Evolutionary conservation across 2,888 invertebrate genomes (phyloP).

Genomic region (Aporophyla nigra): DNA sequence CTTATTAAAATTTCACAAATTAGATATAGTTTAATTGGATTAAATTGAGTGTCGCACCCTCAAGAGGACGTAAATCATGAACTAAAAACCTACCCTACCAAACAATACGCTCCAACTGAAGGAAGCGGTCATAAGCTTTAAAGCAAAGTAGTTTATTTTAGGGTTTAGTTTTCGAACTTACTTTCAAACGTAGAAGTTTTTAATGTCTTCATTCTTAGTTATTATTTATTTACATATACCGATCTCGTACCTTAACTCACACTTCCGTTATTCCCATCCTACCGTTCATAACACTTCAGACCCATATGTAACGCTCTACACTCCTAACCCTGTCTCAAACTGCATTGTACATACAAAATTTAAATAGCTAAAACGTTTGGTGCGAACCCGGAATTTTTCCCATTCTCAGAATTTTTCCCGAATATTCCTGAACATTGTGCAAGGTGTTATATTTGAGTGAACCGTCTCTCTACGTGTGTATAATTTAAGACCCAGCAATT

Average conservation of each 20-base stretch:
- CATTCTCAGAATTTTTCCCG: conserved; percentile 29
- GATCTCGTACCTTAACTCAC: background rate
- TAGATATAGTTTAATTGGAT: too few relatives aligned
- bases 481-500: conserved; percentile 69
- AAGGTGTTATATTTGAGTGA: conserved; percentile 65
- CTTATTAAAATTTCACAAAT: too few relatives aligned
- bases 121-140: too few relatives aligned
- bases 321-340: background rate
- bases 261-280: background rate
- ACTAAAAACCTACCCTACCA: too few relatives aligned
- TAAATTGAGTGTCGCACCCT: too few relatives aligned
- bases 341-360: conserved; percentile 24
- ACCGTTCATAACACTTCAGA: background rate
- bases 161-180: too few relatives aligned
- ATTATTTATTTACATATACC: conserved; percentile 9
- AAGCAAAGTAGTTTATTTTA: too few relatives aligned
- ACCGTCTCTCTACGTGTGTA: conserved; percentile 58
- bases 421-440: conserved; percentile 48
- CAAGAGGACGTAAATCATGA: too few relatives aligned
- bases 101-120: too few relatives aligned
- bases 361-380: conserved; percentile 28
- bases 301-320: background rate
- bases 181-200: background rate
- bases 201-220: too few relatives aligned
- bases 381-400: conserved; percentile 20